A percentile compares a stretch with the other conserved stretches of the same genome.
Evolutionary conservation across 2,113 vertebrate genomes (phyloP).

Genomic region (Nothobranchius furzeri): DNA sequence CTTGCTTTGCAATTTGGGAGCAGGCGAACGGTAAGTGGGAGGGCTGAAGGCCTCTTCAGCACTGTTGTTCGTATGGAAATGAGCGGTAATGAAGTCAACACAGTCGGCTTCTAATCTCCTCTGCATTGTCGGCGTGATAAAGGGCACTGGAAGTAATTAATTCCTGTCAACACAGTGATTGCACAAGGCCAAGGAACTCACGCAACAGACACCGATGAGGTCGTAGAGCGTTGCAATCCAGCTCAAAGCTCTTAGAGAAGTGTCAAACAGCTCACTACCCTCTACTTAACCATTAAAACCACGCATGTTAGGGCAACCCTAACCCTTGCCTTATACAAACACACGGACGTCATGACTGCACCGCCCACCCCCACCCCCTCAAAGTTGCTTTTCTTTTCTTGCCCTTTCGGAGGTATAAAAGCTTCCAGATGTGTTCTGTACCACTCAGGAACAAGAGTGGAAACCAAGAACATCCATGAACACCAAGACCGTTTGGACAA

Average conservation of each 20-base stretch:
- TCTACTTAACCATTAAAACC: constrained; percentile 37
- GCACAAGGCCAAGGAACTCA: constrained; percentile 23
- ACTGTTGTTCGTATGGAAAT: constrained; percentile 64
- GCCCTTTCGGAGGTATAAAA: too few relatives aligned
- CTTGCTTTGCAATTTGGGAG: constrained; percentile 37
- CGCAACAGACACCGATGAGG: constrained; percentile 36
- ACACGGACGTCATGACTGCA: neutral
- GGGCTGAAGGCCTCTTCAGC: constrained; percentile 60
- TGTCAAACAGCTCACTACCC: constrained; percentile 18
- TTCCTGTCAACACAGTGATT: constrained; percentile 53
- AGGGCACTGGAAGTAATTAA: constrained; percentile 61
- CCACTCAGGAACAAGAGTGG: too few relatives aligned
- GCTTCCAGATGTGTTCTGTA: too few relatives aligned
- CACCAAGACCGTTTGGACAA: too few relatives aligned
- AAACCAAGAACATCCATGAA: too few relatives aligned
- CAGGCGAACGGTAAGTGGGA: constrained; percentile 49
- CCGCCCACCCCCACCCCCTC: too few relatives aligned
- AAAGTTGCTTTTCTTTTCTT: too few relatives aligned
- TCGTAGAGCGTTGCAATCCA: constrained; percentile 31
- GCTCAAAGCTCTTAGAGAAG: constrained; percentile 45
- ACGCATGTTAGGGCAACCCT: neutral
- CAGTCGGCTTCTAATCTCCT: constrained; percentile 57
- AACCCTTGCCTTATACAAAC: neutral
- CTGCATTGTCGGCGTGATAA: constrained; percentile 51
- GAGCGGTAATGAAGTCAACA: constrained; percentile 68